Evolutionary conservation across 2,797 vertebrate species (phyloP).

Genomic region (Nannoperca australis): DNA sequence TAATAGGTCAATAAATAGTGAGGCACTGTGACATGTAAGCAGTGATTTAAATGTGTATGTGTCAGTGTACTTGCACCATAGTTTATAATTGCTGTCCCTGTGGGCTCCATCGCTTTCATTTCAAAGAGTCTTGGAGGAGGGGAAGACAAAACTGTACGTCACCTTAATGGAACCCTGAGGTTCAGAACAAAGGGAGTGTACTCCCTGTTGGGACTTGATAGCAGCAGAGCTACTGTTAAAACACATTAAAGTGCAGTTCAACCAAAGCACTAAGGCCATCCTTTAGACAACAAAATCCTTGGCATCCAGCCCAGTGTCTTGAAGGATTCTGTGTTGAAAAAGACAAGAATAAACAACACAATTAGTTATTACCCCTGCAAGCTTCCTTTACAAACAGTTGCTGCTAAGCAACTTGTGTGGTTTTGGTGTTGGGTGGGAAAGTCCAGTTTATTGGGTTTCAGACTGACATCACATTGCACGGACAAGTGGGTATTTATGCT

Average conservation of each 20-base stretch:
- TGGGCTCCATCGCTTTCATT: constrained; percentile 35
- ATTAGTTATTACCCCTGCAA: constrained; percentile 59
- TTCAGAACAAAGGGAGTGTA: constrained; percentile 15
- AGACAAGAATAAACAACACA: constrained; percentile 55
- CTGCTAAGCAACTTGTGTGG: constrained; percentile 49
- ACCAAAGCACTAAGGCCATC: constrained; percentile 39
- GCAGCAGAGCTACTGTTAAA: constrained; percentile 34
- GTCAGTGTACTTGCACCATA: constrained; percentile 5
- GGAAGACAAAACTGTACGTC: constrained; percentile 46
- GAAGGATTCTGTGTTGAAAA: constrained; percentile 53
- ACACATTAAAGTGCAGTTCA: constrained; percentile 45
- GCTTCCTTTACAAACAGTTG: constrained; percentile 53
- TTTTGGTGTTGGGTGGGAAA: constrained; percentile 55
- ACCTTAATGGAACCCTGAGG: constrained; percentile 45
- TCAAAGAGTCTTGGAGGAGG: constrained; percentile 35
- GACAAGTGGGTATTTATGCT: constrained; percentile 31
- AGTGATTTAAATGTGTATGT: constrained; percentile 35
- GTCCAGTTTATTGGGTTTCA: constrained; percentile 46
- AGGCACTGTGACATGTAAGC: constrained; percentile 13
- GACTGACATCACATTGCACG: background rate
- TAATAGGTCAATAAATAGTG: constrained; percentile 12
- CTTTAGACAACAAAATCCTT: constrained; percentile 60
- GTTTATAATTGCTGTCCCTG: constrained; percentile 26
- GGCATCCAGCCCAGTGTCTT: constrained; percentile 50
- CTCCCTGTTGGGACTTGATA: too few relatives aligned